phyloP scores from a whole-genome alignment of 2,797 vertebrate genomes.

The Hyperoplus lanceolatus region DNA sequence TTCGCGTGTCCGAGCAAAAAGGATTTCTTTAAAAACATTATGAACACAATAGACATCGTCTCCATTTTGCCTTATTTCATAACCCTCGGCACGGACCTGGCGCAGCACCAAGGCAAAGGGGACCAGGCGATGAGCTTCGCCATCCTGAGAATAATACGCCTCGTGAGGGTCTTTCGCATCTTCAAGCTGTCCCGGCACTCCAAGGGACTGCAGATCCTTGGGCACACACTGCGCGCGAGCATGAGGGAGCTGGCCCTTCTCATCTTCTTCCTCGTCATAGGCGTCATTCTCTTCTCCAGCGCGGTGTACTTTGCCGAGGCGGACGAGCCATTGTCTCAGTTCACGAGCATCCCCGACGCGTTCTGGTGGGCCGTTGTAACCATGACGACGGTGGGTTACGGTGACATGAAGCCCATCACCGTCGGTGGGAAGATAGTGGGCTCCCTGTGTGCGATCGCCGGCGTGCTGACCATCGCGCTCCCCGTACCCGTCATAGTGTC shows the following conservation, averaged over 20 bases:
- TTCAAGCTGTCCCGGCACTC: constrained; percentile 99
- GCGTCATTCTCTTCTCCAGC: constrained; percentile 98
- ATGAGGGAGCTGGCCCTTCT: constrained; percentile 98
- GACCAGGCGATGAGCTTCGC: constrained; percentile 99
- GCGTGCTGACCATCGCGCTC: constrained; percentile 98
- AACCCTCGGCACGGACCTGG: constrained; percentile 96
- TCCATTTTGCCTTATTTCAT: constrained; percentile 99
- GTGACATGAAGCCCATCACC: constrained; percentile 99
- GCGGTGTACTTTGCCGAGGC: constrained; percentile 99
- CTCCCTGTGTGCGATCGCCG: constrained; percentile 97
- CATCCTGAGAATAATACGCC: constrained; percentile 97
- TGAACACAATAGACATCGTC: constrained; percentile 99
- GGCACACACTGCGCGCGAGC: constrained; percentile 96
- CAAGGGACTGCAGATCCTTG: constrained; percentile 98
- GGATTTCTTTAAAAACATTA: constrained; percentile 97
- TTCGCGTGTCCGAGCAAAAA: constrained; percentile 97
- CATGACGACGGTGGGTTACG: constrained; percentile 99
- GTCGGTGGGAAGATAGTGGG: constrained; percentile 99
- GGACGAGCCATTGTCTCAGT: constrained; percentile 96
- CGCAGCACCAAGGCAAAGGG: constrained; percentile 90
- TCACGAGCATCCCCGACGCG: constrained; percentile 98
- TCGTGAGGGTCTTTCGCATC: constrained; percentile 98
- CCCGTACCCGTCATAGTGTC: constrained; percentile 99
- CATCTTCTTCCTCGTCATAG: constrained; percentile 98
- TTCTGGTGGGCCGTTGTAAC: constrained; percentile 99